Percentiles rank a stretch among this genome's conserved stretches.
phyloP scores from a whole-genome alignment of 1,140 invertebrate genomes.

The Onthophagus taurus region DNA sequence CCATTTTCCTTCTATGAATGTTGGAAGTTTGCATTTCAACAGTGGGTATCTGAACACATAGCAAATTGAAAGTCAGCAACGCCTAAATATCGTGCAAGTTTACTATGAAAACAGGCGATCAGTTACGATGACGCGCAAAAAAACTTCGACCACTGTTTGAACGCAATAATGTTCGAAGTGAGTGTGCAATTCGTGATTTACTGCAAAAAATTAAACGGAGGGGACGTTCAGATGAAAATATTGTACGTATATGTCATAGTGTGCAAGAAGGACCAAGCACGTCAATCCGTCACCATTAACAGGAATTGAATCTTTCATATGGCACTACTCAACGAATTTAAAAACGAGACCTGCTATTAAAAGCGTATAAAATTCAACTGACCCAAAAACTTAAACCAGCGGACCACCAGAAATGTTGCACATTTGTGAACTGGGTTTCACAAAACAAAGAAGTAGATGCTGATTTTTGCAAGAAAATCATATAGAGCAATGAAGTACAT shows the following conservation, averaged over 20 bases:
- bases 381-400: background rate
- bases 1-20: background rate
- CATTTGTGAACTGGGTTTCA: background rate
- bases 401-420: background rate
- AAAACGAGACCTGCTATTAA: slow-evolving; percentile 1
- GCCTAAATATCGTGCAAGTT: background rate
- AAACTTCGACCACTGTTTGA: background rate
- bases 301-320: background rate
- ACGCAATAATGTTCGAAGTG: background rate
- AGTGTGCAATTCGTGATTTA: background rate
- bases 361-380: slow-evolving; percentile 5
- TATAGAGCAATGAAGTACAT: background rate
- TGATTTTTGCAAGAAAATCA: background rate
- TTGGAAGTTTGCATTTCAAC: background rate
- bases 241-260: background rate
- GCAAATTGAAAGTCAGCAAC: background rate
- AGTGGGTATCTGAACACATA: background rate
- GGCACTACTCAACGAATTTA: slow-evolving; percentile 1
- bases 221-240: background rate
- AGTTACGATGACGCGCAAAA: background rate
- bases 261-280: background rate
- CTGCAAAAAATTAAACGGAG: background rate
- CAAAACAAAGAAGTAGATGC: background rate
- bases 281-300: background rate
- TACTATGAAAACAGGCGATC: no score